These are phyloP conservation scores for Drosophila parabipectinata DNA, from an alignment of 1,140 invertebrate genomes.

Conservation along the genomic window DNA sequence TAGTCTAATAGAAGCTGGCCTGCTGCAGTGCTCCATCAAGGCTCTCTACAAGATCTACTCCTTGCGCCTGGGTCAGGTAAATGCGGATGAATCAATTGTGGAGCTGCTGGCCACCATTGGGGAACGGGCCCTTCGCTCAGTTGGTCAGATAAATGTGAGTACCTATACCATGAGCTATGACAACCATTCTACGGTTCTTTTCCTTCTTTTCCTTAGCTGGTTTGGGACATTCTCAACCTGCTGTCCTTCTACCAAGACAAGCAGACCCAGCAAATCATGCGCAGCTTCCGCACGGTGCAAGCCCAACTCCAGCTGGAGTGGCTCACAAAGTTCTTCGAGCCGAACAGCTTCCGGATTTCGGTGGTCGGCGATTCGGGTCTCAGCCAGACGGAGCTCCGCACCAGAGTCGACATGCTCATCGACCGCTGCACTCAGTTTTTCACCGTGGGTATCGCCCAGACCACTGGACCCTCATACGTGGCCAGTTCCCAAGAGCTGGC, in stretches of 20 bases:
- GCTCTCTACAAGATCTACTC: conserved; percentile 80
- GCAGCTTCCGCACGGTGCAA: conserved; percentile 71
- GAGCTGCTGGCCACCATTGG: conserved; percentile 84
- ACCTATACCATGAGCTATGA: not conserved
- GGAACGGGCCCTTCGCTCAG: conserved; percentile 84
- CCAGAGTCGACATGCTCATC: conserved; percentile 71
- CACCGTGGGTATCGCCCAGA: conserved; percentile 42
- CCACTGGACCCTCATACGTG: conserved; percentile 51
- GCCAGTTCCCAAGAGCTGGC: conserved; percentile 66
- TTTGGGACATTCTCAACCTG: conserved; percentile 81
- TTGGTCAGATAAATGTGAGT: conserved; percentile 84
- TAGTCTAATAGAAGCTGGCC: conserved; percentile 63
- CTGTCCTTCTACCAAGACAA: conserved; percentile 77
- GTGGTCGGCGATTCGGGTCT: conserved; percentile 45
- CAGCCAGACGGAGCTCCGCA: conserved; percentile 59
- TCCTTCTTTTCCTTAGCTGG: conserved; percentile 48
- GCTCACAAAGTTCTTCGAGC: conserved; percentile 73
- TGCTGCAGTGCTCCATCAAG: conserved; percentile 75
- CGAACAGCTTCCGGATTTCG: conserved; percentile 43
- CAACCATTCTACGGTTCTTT: not conserved
- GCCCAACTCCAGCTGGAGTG: conserved; percentile 69
- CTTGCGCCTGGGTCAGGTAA: conserved; percentile 40
- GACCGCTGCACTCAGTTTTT: conserved; percentile 79
- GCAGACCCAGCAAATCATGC: conserved; percentile 59
- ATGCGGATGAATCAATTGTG: conserved; percentile 79